Percentiles rank a stretch among this genome's conserved stretches.
phyloP scores from a whole-genome alignment of 2,113 vertebrate species.

The Syngnathus scovelli region DNA sequence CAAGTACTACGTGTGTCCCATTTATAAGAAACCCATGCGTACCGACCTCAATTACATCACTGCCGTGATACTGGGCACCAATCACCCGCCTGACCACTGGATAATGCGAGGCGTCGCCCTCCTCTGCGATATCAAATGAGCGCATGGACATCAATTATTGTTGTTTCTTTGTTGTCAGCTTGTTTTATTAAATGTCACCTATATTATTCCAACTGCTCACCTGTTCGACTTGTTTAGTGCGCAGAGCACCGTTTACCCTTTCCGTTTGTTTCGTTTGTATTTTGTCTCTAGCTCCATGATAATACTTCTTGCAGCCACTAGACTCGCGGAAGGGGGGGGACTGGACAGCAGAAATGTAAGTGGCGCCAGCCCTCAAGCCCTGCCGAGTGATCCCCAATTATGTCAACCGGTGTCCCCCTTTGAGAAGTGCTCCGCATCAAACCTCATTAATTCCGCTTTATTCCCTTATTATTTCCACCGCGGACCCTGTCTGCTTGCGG shows the following conservation, averaged over 20 bases:
- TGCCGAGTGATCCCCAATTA: conserved; percentile 58
- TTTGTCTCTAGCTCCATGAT: not conserved
- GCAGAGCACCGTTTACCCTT: too few species aligned
- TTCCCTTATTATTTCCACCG: conserved; percentile 75
- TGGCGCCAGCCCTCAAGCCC: conserved; percentile 64
- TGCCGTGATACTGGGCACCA: conserved; percentile 70
- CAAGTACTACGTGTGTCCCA: conserved; percentile 76
- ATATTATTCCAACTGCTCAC: not conserved
- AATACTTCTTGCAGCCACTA: too few species aligned
- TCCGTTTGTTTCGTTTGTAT: too few species aligned
- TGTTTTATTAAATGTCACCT: not conserved
- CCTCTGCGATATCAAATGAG: conserved; percentile 81
- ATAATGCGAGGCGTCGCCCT: conserved; percentile 83
- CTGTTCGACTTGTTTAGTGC: too few species aligned
- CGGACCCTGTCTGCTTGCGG: conserved; percentile 60
- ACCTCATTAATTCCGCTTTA: conserved; percentile 80
- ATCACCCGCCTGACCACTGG: conserved; percentile 79
- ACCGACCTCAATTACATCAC: conserved; percentile 82
- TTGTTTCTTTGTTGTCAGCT: not conserved
- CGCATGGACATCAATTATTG: not conserved
- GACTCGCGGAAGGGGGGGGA: not conserved
- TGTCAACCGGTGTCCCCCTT: conserved; percentile 68
- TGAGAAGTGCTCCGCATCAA: conserved; percentile 76
- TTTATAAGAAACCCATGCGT: conserved; percentile 82
- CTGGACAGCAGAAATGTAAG: conserved; percentile 21